A percentile compares a stretch with the other conserved stretches of the same genome.
phyloP scores from a whole-genome alignment of 2,888 invertebrate genomes.

The Drosophila bunnanda region DNA sequence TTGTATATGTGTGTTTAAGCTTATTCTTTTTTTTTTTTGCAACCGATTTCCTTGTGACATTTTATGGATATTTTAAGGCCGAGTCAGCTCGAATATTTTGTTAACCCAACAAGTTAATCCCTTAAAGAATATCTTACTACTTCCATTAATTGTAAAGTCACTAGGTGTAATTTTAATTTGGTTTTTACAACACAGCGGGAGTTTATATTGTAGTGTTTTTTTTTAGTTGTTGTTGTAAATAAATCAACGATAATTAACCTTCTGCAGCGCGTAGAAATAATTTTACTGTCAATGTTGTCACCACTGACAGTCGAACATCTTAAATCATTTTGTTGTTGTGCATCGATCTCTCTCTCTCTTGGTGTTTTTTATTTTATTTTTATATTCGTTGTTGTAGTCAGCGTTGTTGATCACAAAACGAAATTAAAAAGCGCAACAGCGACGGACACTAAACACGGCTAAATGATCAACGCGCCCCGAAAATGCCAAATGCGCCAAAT shows the following conservation, averaged over 20 bases:
- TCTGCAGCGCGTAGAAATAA: slow-evolving; percentile 75
- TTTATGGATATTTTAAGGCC: slow-evolving; percentile 61
- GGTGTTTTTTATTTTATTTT: slow-evolving; percentile 24
- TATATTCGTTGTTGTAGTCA: slow-evolving; percentile 4
- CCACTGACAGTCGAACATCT: slow-evolving; percentile 77
- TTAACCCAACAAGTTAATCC: slow-evolving; percentile 24
- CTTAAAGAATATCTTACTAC: slow-evolving; percentile 4
- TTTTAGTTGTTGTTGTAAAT: slow-evolving; percentile 62
- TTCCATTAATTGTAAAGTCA: slow-evolving; percentile 7
- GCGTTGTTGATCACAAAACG: slow-evolving; percentile 53
- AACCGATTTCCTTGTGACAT: slow-evolving; percentile 37
- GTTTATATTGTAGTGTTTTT: too few species aligned
- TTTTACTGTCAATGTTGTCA: slow-evolving; percentile 80
- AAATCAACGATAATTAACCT: slow-evolving; percentile 79
- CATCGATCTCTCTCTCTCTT: neutral
- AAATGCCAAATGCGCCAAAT: slow-evolving; percentile 76
- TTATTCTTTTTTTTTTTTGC: slow-evolving; percentile 27
- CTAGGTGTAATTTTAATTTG: slow-evolving; percentile 22
- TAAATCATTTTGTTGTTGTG: slow-evolving; percentile 73
- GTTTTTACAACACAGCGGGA: slow-evolving; percentile 27
- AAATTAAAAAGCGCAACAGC: slow-evolving; percentile 75
- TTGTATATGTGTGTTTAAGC: slow-evolving; percentile 4
- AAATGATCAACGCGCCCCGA: slow-evolving; percentile 74
- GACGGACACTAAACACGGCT: slow-evolving; percentile 71
- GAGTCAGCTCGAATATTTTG: slow-evolving; percentile 7